Evolutionary conservation across 2,113 vertebrate genomes (phyloP), one percentile per base, ranked within the genome.

Genomic region (Ploceus nigricollis): DNA sequence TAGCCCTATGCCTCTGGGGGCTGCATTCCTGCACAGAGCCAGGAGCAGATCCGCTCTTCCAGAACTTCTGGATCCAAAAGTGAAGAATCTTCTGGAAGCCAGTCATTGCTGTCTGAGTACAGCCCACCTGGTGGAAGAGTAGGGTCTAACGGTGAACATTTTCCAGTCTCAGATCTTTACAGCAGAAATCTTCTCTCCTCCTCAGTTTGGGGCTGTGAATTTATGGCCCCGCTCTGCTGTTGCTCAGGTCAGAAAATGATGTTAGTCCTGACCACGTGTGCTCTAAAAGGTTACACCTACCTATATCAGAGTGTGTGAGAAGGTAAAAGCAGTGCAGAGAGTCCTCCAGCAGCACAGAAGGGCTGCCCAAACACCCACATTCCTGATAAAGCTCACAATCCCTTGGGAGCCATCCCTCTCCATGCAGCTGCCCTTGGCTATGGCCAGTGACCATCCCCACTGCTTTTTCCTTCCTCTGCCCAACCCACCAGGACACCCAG

Each of bases 391-490:
- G 21, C 3, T 64, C 86, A 24, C 48, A 47, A 23, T 37, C n/a
- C 47, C 19, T 44, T 37, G 50, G 89, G 50, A 70, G 11, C 18
- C 2, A 1, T 44, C n/a, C 33, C 20, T 66, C 25, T 44, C 57
- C 3, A 0, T 24, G 71, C 33, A 42, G 42, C n/a, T 72, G 27
- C 69, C 81, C 48, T n/a, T 7, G 5, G 48, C 33, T 69, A 8
- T 30, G 57, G 53, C 70, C 48, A n/a, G 44, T 0, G 0, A 18
- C 0, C 3, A 37, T 64, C 44, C 58, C 60, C 13, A 2, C 45
- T 23, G 54, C 25, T n/a, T 65, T 56, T 35, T 53, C 75, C 33
- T 61, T 47, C 71, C 58, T 72, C 82, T 71, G 48, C 57, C 33
- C 7, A 14, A 19, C 51, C 27, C 80, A 33, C 37, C 17, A 1